phyloP scores from a whole-genome alignment of 2,888 invertebrate species.

The Tipula lateralis region DNA sequence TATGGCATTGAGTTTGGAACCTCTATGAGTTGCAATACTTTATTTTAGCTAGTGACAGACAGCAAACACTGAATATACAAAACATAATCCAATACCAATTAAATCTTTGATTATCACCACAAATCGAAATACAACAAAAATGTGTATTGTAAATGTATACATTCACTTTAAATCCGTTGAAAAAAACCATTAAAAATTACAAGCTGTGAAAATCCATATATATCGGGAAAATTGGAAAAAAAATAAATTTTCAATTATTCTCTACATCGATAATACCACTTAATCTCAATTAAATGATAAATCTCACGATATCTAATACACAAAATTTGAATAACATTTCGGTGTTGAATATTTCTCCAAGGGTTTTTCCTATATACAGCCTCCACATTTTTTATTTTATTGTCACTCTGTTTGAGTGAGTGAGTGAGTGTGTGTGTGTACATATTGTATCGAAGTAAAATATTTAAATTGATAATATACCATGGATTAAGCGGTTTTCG shows the following conservation, averaged over 20 bases:
- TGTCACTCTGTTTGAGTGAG: background rate
- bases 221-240: background rate
- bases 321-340: background rate
- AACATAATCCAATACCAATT: background rate
- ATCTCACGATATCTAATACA: background rate
- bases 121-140: background rate
- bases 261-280: constrained; percentile 11
- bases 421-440: background rate
- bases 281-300: constrained; percentile 24
- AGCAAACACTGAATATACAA: background rate
- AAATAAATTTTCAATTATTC: constrained; percentile 11
- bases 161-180: background rate
- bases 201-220: background rate
- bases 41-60: too few relatives aligned
- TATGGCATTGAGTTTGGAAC: too few relatives aligned
- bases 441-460: too few relatives aligned
- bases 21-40: too few relatives aligned
- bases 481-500: constrained; percentile 19
- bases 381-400: background rate
- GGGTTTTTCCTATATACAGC: background rate
- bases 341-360: background rate
- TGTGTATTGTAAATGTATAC: background rate
- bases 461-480: background rate
- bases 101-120: background rate
- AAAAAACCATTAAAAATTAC: background rate